Evolutionary conservation across 2,113 vertebrate genomes (phyloP).

Genomic region (Sinocyclocheilus anshuiensis): DNA sequence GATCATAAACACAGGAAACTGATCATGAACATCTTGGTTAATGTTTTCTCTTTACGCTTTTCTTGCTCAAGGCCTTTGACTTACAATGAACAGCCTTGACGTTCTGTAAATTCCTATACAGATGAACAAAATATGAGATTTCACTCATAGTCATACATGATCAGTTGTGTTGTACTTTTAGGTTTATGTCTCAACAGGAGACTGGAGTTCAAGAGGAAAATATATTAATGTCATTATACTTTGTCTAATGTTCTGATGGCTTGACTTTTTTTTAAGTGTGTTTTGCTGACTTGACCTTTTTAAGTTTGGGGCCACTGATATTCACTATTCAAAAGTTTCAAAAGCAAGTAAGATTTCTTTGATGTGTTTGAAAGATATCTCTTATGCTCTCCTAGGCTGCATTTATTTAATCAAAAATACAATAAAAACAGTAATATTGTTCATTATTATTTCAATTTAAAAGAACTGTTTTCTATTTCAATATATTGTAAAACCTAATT

Average conservation of each 20-base stretch:
- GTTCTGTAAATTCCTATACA: background rate
- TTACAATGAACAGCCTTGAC: background rate
- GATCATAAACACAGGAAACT: conserved; percentile 3
- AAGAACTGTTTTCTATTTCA: background rate
- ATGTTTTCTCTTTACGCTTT: background rate
- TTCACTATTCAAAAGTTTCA: background rate
- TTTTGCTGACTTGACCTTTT: background rate
- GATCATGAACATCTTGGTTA: background rate
- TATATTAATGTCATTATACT: background rate
- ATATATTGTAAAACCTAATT: background rate
- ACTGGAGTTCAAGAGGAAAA: background rate
- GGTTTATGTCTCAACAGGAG: background rate
- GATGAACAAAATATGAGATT: background rate
- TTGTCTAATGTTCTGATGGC: background rate
- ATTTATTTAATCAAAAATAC: background rate
- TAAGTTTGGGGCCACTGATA: background rate
- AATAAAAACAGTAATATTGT: background rate
- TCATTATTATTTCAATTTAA: background rate
- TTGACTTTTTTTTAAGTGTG: background rate
- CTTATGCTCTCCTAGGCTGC: background rate
- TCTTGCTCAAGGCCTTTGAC: conserved; percentile 23
- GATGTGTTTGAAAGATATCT: background rate
- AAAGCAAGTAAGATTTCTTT: background rate
- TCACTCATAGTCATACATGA: background rate
- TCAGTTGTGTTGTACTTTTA: background rate